A percentile compares a stretch with the other conserved stretches of the same genome.
phyloP scores from a whole-genome alignment of 2,113 vertebrate genomes.

The Protomyctophum bolini region DNA sequence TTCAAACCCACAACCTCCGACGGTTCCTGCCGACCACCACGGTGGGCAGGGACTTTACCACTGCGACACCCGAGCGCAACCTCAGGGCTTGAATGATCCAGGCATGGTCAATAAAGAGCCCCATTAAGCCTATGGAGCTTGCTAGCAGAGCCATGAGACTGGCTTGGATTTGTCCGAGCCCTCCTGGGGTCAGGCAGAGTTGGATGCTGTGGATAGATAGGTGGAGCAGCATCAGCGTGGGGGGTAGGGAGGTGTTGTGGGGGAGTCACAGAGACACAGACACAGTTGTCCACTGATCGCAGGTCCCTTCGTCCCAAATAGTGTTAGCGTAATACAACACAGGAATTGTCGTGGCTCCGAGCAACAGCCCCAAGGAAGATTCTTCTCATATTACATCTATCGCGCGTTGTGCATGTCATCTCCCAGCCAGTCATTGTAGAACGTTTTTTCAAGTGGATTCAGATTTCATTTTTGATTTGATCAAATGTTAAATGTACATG shows the following conservation, averaged over 20 bases:
- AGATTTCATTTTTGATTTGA: slow-evolving; percentile 46
- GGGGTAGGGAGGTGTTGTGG: slow-evolving; percentile 27
- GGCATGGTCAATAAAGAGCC: background rate
- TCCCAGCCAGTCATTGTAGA: slow-evolving; percentile 35
- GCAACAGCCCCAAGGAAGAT: slow-evolving; percentile 33
- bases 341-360: slow-evolving; percentile 43
- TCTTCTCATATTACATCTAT: slow-evolving; percentile 52
- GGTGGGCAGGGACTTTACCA: too few species aligned
- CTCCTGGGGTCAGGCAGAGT: slow-evolving; percentile 11
- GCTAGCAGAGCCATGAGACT: slow-evolving; percentile 35
- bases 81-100: slow-evolving; percentile 23
- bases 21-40: too few species aligned
- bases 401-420: slow-evolving; percentile 14
- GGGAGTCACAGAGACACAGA: slow-evolving; percentile 32
- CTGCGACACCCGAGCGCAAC: background rate
- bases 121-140: slow-evolving; percentile 34
- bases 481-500: slow-evolving; percentile 48
- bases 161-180: slow-evolving; percentile 28
- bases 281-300: slow-evolving; percentile 26
- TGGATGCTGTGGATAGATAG: slow-evolving; percentile 19
- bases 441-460: slow-evolving; percentile 32
- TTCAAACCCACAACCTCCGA: too few species aligned
- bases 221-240: slow-evolving; percentile 1
- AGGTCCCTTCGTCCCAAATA: slow-evolving; percentile 57
- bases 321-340: slow-evolving; percentile 51